Percentiles rank a stretch among this genome's conserved stretches.
phyloP scores from a whole-genome alignment of 2,113 vertebrate species.

The Muscicapa adusta region DNA sequence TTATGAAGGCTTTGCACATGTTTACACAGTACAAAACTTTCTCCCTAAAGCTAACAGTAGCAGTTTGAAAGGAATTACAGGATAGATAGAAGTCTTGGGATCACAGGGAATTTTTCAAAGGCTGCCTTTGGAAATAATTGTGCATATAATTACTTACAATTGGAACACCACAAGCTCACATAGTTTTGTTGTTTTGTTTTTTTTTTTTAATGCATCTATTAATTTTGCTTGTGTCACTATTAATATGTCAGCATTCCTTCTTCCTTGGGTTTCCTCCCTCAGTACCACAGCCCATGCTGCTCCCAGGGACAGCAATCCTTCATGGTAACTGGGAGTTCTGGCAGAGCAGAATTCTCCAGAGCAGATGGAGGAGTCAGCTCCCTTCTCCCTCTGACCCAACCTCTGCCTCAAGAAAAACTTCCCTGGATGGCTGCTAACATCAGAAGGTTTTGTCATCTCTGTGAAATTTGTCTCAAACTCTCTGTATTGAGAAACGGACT shows the following conservation, averaged over 20 bases:
- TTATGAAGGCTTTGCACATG: neutral
- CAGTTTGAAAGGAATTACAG: neutral
- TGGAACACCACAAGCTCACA: neutral
- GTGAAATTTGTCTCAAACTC: neutral
- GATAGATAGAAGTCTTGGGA: neutral
- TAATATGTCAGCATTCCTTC: neutral
- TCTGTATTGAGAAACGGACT: neutral
- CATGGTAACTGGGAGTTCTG: rapidly evolving
- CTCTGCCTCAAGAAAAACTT: neutral
- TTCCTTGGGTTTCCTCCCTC: neutral
- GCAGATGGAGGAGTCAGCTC: neutral
- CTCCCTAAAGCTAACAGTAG: neutral
- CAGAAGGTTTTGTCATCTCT: neutral
- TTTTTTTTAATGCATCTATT: neutral
- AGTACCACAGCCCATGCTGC: neutral
- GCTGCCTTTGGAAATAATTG: neutral
- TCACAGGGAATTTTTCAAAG: neutral
- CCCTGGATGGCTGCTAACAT: neutral
- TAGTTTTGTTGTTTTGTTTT: neutral
- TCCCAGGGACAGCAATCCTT: neutral
- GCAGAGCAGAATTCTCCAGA: neutral
- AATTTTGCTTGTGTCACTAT: rapidly evolving
- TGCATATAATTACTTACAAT: neutral
- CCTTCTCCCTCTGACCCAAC: neutral
- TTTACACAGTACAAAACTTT: neutral